A percentile compares a stretch with the other conserved stretches of the same genome.
Evolutionary conservation across 2,113 vertebrate species (phyloP).

Genomic region (Bos indicus): DNA sequence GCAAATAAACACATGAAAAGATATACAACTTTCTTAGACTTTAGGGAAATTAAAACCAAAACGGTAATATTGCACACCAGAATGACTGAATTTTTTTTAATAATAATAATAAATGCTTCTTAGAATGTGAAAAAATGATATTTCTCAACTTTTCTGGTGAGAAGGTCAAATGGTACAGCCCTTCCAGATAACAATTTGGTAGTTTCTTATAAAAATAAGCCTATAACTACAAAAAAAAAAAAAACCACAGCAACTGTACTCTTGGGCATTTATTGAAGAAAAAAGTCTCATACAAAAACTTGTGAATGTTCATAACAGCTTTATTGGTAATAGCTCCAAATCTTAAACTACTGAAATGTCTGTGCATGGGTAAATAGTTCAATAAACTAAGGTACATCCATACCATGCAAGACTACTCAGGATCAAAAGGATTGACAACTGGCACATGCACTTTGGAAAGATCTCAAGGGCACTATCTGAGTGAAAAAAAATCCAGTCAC

Average conservation of each 20-base stretch:
- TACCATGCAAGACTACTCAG: not conserved
- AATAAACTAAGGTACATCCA: not conserved
- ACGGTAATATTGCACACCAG: not conserved
- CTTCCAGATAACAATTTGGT: not conserved
- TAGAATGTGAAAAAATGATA: not conserved
- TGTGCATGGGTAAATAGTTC: not conserved
- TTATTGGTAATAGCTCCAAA: not conserved
- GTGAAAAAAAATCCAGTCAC: not conserved
- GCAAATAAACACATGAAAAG: not conserved
- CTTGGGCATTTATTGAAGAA: not conserved
- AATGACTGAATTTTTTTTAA: not conserved
- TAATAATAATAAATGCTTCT: not conserved
- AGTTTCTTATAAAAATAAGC: slow-evolving; percentile 8
- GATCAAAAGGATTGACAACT: not conserved
- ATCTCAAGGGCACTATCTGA: not conserved
- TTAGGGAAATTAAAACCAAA: not conserved
- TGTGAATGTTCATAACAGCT: not conserved
- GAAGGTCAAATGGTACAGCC: not conserved
- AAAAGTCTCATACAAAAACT: not conserved
- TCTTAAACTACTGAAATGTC: not conserved
- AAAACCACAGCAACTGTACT: not conserved
- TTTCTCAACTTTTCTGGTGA: not conserved
- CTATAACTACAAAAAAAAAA: not conserved
- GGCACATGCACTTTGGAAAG: not conserved
- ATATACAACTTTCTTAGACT: not conserved